Base-by-base conservation (phyloP, 1,140 invertebrate genomes). In the Chymomyza costata region DNA sequence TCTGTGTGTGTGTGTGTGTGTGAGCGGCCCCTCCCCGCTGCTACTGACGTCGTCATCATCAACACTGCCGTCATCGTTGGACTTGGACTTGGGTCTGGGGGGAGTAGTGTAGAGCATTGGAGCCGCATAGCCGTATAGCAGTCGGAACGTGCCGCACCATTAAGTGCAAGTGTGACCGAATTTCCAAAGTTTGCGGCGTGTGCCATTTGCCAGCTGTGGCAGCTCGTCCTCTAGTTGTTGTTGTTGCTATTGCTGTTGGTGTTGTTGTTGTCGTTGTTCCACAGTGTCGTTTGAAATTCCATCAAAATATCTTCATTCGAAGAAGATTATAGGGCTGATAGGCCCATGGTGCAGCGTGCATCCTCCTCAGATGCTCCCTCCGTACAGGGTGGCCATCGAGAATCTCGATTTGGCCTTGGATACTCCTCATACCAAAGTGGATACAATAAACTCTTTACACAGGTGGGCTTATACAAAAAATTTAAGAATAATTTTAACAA, bases 371-470 rank as follows among this genome's bases (percentile, higher is more conserved):
- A 86, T 85, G 84, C 74, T 82, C 84, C 84, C 63, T 82, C 81
- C 53, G 65, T 84, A 65, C 69, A 85, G 61, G 83, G 83, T 34
- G 80, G 80, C 71, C 74, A 78, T 76, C 82, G 84, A 65, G 84
- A 85, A 47, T 83, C 84, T 82, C 83, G 84, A 68, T 85, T 86
- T 84, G 84, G 83, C 63, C 81, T 86, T 62, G 92, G 92, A 84
- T 94, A 94, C 88, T 92, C 91, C 86, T 89, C 88, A 85, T 93
- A 92, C 86, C 89, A 91, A 85, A 91, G 91, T 88, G 93, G 93
- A 87, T 94, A 94, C 89, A 94, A 94, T 88, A 95, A 94, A 89
- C 90, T 94, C 80, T 94, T 94, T 86, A 94, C 93, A 60, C 93
- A 95, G 93, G 93, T 94, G 21, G 21, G 71, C 58, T 31, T 32